Base-by-base conservation (phyloP, 2,797 vertebrate genomes). In the Myotis pilosus region DNA sequence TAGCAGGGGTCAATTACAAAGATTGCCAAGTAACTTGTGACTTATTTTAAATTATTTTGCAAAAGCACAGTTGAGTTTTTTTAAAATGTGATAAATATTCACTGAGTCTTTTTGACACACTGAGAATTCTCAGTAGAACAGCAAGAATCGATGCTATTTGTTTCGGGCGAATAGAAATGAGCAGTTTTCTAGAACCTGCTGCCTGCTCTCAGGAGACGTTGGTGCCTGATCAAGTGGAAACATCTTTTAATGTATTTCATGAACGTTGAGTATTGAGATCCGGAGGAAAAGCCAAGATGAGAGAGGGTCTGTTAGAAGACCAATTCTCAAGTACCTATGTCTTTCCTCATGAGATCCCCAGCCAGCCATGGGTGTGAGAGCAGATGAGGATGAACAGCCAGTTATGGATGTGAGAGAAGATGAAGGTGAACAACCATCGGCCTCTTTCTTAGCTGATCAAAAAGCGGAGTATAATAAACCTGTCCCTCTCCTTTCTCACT, bases 161-260 rank as follows among this genome's bases (percentile, higher is more conserved):
- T 10, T 84, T 72, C 10, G 23, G 30, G 80, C 20, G 30, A 87
- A 81, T 3, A 0, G 11, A 36, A n/a, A 28, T 1, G 20, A 60
- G 4, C 62, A 23, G 2, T 41, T 91, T 91, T 53, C 74, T 62
- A 17, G n/a, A 33, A 11, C 16, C 16, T 15, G 11, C 6, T 10
- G 8, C 12, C 6, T 0, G 0, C 22, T 23, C 30, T 33, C 0
- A 6, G 2, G 53, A 55, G n/a, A 16, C 5, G 0, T 13, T 1
- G 20, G 83, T 17, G 38, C n/a, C 22, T 4, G 8, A 51, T 1
- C 2, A 2, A 15, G 38, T 5, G 36, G 36, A 72, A 62, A 36
- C 4, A 5, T 0, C 7, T n/a, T 20, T 47, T 11, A 6, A 16
- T 2, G 19, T 19, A 2, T 28, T 71, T 66, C 53, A 33, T 82